A percentile compares a stretch with the other conserved stretches of the same genome.
These are phyloP conservation scores for Artibeus lituratus DNA, from an alignment of 2,797 vertebrate species.

Conservation along the genomic window DNA sequence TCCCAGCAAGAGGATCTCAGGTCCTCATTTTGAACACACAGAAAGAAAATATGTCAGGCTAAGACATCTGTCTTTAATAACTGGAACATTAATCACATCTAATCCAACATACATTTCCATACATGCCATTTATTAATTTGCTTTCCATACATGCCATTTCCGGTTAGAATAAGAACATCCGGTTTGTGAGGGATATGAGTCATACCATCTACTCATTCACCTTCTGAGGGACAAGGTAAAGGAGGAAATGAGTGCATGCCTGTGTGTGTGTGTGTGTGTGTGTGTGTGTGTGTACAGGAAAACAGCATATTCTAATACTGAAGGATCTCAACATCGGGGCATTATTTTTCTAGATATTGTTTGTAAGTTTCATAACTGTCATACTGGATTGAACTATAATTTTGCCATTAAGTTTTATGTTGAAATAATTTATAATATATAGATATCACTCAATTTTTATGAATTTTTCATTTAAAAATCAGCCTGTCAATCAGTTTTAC, in stretches of 20 bases:
- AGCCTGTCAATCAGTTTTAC: not conserved
- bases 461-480: conserved; percentile 12
- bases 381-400: not conserved
- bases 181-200: conserved; percentile 29
- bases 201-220: not conserved
- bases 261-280: not conserved
- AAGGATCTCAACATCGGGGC: not conserved
- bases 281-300: not conserved
- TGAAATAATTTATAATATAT: not conserved
- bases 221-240: conserved; percentile 22
- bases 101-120: not conserved
- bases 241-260: conserved; percentile 14
- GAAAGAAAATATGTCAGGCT: conserved; percentile 21
- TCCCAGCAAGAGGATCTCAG: not conserved
- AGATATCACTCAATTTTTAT: not conserved
- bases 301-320: not conserved
- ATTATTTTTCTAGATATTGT: not conserved
- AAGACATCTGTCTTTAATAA: not conserved
- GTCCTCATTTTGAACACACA: not conserved
- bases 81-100: conserved; percentile 17
- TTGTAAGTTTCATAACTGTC: not conserved
- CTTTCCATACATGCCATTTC: conserved; percentile 18
- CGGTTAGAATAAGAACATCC: not conserved
- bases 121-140: conserved; percentile 25
- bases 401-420: not conserved